These are phyloP conservation scores for Matsumurasca onukii DNA, from an alignment of 1,140 invertebrate genomes.

Conservation along the genomic window DNA sequence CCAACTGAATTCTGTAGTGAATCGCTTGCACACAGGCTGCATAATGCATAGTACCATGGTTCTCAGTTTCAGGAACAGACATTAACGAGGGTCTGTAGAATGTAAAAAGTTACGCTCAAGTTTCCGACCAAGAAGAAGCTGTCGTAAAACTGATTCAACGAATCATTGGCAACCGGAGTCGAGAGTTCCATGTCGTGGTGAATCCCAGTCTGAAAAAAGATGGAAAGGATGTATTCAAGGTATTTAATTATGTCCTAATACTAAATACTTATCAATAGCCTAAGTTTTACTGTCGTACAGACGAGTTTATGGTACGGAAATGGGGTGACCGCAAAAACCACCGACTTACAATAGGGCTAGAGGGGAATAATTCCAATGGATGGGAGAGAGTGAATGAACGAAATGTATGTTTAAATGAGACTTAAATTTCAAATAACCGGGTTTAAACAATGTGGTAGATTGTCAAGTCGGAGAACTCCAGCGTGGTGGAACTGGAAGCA, in stretches of 20 bases:
- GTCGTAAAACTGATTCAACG: conserved; percentile 56
- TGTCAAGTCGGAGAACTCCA: conserved; percentile 36
- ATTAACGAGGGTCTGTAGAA: conserved; percentile 19
- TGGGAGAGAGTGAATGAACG: no score
- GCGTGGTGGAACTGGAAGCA: conserved; percentile 60
- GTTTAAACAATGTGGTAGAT: not conserved
- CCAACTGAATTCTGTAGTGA: no score
- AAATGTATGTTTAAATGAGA: no score
- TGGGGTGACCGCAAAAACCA: no score
- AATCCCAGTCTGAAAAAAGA: conserved; percentile 49
- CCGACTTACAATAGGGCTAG: no score
- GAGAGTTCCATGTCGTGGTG: conserved; percentile 55
- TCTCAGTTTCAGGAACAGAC: not conserved
- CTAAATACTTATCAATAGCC: no score
- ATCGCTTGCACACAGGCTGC: no score
- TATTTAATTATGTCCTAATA: no score
- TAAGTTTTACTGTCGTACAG: no score
- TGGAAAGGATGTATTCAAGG: conserved; percentile 59
- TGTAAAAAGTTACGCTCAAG: not conserved
- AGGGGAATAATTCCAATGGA: no score
- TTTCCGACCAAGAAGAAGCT: conserved; percentile 49
- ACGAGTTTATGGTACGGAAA: no score
- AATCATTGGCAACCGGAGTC: conserved; percentile 50
- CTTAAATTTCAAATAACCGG: not conserved
- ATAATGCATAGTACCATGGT: no score